Conservation (phyloP, 2,113 vertebrate species). For the Bambusicola thoracicus region DNA sequence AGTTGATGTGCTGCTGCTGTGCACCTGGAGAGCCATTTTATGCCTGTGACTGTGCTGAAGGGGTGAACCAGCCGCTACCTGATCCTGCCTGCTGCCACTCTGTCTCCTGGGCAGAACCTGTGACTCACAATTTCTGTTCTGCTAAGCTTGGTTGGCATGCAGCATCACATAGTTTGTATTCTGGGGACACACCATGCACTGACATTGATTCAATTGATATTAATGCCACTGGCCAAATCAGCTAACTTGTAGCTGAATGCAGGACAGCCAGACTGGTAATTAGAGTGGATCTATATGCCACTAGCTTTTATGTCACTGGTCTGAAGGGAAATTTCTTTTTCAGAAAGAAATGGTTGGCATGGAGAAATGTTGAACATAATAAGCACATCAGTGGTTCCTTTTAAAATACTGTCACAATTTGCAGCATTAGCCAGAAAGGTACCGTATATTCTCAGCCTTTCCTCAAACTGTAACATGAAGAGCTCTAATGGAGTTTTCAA, state of each 20-base stretch:
- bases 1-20: background rate
- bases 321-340: background rate
- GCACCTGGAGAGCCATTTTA: background rate
- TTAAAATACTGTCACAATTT: background rate
- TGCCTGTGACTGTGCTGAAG: background rate
- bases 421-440: background rate
- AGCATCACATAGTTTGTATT: conserved; percentile 7
- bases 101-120: background rate
- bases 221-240: conserved; percentile 27
- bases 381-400: background rate
- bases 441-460: background rate
- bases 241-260: conserved; percentile 21
- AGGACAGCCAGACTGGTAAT: conserved; percentile 31
- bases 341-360: background rate
- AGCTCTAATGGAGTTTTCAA: background rate
- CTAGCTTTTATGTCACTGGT: conserved; percentile 11
- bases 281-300: conserved; percentile 48
- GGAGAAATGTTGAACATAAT: background rate
- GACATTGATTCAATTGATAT: conserved; percentile 34
- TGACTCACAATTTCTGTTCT: background rate
- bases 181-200: background rate
- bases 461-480: background rate
- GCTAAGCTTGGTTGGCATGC: background rate
- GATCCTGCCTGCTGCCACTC: background rate
- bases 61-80: background rate